These are phyloP conservation scores for Drosophila funebris DNA, from an alignment of 1,140 invertebrate genomes.

Conservation along the genomic window DNA sequence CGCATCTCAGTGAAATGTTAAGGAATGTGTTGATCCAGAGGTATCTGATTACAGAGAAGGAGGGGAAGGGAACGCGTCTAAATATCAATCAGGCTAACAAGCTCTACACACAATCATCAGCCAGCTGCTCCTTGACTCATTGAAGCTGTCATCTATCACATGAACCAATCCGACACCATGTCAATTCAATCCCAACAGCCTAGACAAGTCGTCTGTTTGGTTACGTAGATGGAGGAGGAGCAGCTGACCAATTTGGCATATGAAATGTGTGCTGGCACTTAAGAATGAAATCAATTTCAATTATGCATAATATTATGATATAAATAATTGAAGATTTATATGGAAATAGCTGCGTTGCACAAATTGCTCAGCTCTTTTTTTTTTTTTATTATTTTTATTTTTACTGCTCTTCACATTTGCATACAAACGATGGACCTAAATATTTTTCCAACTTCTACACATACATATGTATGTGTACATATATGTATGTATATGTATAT, in stretches of 20 bases:
- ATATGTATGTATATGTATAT: not conserved
- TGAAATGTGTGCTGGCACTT: not conserved
- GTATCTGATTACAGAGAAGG: conserved; percentile 4
- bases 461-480: not conserved
- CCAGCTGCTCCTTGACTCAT: conserved; percentile 35
- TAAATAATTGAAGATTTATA: conserved; percentile 42
- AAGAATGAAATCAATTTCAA: conserved; percentile 39
- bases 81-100: conserved; percentile 57
- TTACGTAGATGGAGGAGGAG: conserved; percentile 4
- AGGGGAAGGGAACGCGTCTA: conserved; percentile 5
- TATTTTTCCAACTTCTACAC: conserved; percentile 3
- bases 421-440: conserved; percentile 41
- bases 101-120: conserved; percentile 38
- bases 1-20: not conserved
- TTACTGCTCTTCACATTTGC: conserved; percentile 24
- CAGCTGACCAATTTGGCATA: conserved; percentile 3
- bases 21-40: not conserved
- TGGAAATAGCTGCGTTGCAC: conserved; percentile 40
- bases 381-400: no score
- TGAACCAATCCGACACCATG: not conserved
- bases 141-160: conserved; percentile 50
- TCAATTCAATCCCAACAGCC: not conserved
- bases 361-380: conserved; percentile 31
- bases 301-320: conserved; percentile 39
- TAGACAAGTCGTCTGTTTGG: not conserved